phyloP scores from a whole-genome alignment of 1,140 invertebrate genomes.

The Drosophila oshimai region DNA sequence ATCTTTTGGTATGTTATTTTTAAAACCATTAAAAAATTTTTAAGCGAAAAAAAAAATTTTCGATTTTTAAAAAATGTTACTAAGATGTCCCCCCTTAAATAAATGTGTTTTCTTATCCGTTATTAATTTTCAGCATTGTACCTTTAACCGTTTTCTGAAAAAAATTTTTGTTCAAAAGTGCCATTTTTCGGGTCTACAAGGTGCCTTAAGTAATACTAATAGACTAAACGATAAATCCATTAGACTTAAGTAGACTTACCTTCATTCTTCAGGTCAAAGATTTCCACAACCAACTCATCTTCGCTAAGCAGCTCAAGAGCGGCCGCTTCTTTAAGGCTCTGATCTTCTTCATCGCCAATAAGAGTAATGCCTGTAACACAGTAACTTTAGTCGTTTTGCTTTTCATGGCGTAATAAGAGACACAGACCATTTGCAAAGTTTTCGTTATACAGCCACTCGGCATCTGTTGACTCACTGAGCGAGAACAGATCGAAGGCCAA shows the following conservation, averaged over 20 bases:
- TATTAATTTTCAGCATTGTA: too few species aligned
- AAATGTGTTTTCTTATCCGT: too few species aligned
- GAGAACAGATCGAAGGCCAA: constrained; percentile 66
- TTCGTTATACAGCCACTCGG: constrained; percentile 66
- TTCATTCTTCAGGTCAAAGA: constrained; percentile 70
- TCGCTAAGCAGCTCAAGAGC: constrained; percentile 45
- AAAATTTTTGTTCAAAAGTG: too few species aligned
- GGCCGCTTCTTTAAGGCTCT: constrained; percentile 22
- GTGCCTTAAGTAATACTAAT: not conserved
- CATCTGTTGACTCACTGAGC: constrained; percentile 51
- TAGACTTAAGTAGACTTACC: constrained; percentile 26
- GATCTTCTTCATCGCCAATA: constrained; percentile 22
- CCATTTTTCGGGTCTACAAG: not conserved
- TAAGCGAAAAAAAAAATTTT: too few species aligned
- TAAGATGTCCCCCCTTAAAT: too few species aligned
- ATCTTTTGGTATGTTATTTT: too few species aligned
- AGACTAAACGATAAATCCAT: not conserved
- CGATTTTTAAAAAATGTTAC: too few species aligned
- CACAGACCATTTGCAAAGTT: constrained; percentile 78
- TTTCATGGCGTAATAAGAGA: not conserved
- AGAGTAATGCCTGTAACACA: constrained; percentile 36
- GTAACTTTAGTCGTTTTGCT: not conserved
- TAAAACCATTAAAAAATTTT: too few species aligned
- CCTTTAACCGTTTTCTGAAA: too few species aligned
- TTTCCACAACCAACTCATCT: constrained; percentile 71